Percentiles rank a stretch among this genome's conserved stretches.
Conservation (phyloP, 1,140 invertebrate genomes). For the Bombyx mandarina region DNA sequence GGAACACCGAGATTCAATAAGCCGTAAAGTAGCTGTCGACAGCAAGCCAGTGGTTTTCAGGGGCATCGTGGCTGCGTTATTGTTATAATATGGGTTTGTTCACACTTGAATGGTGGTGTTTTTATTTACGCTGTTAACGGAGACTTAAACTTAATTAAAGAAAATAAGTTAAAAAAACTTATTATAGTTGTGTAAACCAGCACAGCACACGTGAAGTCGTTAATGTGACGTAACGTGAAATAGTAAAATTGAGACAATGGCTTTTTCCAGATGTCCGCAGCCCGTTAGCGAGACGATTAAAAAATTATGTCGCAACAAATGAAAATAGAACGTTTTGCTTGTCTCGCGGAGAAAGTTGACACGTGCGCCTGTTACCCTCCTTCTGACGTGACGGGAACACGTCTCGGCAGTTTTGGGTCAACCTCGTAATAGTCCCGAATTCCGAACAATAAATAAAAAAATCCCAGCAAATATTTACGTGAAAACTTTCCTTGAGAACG, state of each 20-base stretch:
- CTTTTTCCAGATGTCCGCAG: slow-evolving; percentile 19
- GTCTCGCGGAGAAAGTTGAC: slow-evolving; percentile 42
- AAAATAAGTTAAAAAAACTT: too few species aligned
- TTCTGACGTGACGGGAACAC: slow-evolving; percentile 38
- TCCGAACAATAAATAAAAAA: slow-evolving; percentile 31
- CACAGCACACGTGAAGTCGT: neutral
- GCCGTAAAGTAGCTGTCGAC: slow-evolving; percentile 36
- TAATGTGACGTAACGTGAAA: slow-evolving; percentile 14
- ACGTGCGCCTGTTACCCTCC: slow-evolving; percentile 34
- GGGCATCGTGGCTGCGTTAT: slow-evolving; percentile 17
- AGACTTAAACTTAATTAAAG: neutral
- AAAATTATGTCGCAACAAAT: slow-evolving; percentile 29
- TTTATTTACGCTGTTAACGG: too few species aligned
- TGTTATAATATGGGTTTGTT: too few species aligned
- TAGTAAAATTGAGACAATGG: slow-evolving; percentile 19
- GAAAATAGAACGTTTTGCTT: slow-evolving; percentile 36
- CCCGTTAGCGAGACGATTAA: slow-evolving; percentile 22
- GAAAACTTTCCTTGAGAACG: slow-evolving; percentile 30
- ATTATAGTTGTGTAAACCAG: neutral
- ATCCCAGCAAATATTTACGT: slow-evolving; percentile 34
- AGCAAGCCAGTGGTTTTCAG: slow-evolving; percentile 42
- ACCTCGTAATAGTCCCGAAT: slow-evolving; percentile 39
- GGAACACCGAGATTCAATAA: slow-evolving; percentile 48
- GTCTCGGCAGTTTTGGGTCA: slow-evolving; percentile 58
- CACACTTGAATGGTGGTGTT: too few species aligned